phyloP scores from a whole-genome alignment of 2,888 invertebrate genomes.

The Xestia sexstrigata region DNA sequence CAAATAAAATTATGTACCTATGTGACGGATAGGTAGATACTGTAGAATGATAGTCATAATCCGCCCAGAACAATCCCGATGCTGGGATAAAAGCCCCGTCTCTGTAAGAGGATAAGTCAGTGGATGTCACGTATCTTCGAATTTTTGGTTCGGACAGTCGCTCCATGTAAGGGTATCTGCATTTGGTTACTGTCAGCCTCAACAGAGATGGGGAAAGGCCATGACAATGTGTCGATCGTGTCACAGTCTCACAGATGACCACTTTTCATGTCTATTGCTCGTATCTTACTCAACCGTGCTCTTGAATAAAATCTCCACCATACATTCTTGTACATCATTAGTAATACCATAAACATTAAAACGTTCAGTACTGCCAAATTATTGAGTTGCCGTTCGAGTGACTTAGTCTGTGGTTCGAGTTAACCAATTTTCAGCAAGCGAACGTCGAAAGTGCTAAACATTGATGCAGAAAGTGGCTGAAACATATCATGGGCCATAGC shows the following conservation, averaged over 20 bases:
- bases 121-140: not conserved
- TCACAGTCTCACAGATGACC: no score
- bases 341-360: not conserved
- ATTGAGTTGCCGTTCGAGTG: no score
- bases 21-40: not conserved
- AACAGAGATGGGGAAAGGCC: not conserved
- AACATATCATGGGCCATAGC: slow-evolving; percentile 17
- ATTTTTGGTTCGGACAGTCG: not conserved
- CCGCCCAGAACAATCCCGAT: not conserved
- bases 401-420: no score
- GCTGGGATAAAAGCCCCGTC: not conserved
- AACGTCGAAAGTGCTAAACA: not conserved
- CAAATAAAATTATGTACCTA: not conserved
- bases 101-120: not conserved
- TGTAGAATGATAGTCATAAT: not conserved
- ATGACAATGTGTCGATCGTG: not conserved
- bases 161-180: not conserved
- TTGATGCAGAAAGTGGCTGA: slow-evolving; percentile 10
- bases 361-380: not conserved
- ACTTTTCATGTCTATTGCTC: not conserved
- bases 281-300: not conserved
- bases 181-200: no score
- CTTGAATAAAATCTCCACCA: not conserved
- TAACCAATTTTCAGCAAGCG: slow-evolving; percentile 2
- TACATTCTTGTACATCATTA: not conserved